These are phyloP conservation scores for Copsychus sechellarum DNA, from an alignment of 2,113 vertebrate species.

Conservation along the genomic window DNA sequence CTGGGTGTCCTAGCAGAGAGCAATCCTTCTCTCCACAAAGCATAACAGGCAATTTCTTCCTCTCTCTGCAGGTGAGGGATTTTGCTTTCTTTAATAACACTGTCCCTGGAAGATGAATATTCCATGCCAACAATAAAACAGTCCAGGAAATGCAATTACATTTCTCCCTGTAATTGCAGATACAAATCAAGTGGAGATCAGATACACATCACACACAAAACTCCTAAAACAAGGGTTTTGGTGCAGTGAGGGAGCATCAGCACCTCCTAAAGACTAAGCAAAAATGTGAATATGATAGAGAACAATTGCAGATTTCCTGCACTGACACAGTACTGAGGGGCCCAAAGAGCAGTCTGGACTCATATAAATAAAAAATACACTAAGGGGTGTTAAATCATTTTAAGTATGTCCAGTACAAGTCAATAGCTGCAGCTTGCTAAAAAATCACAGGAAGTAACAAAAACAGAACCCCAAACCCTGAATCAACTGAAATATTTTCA, in stretches of 20 bases:
- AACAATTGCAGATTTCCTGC: neutral
- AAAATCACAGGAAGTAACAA: neutral
- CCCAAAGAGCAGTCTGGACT: neutral
- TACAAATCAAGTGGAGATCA: neutral
- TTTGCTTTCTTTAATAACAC: neutral
- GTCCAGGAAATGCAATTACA: neutral
- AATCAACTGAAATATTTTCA: neutral
- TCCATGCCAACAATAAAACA: neutral
- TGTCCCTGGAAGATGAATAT: neutral
- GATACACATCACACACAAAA: fast-evolving
- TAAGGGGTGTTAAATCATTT: neutral
- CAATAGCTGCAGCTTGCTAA: neutral
- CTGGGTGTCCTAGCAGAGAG: neutral
- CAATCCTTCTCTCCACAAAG: neutral
- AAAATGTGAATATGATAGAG: neutral
- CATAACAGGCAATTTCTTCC: neutral
- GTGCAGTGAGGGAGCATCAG: neutral
- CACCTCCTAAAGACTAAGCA: neutral
- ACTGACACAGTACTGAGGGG: neutral
- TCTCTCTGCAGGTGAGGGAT: neutral
- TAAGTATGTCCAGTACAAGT: neutral
- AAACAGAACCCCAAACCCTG: neutral
- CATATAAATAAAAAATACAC: neutral
- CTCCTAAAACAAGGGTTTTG: neutral
- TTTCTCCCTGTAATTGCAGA: neutral